Conservation (phyloP, 2,888 invertebrate genomes). For the Orthonevra nobilis region DNA sequence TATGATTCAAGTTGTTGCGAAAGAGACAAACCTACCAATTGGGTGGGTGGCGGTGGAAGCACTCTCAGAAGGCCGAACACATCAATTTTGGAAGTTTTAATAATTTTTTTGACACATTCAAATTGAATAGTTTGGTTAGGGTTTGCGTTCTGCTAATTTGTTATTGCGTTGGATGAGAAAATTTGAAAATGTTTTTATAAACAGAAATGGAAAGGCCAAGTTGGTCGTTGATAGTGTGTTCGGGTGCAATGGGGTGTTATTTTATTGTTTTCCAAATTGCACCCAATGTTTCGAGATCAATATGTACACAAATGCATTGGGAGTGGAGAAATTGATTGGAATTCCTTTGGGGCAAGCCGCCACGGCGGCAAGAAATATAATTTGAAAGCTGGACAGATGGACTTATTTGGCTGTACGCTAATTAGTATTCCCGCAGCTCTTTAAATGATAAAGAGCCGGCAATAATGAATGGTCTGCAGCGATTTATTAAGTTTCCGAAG, state of each 20-base stretch:
- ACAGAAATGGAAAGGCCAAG: too few species aligned
- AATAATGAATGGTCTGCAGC: constrained; percentile 1
- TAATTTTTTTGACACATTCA: constrained; percentile 46
- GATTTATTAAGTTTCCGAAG: constrained; percentile 13
- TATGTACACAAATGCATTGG: too few species aligned
- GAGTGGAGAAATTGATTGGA: too few species aligned
- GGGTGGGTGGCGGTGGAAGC: constrained; percentile 69
- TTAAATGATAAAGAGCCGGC: constrained; percentile 27
- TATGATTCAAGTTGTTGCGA: constrained; percentile 77
- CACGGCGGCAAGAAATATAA: constrained; percentile 1
- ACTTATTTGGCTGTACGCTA: constrained; percentile 53
- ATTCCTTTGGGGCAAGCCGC: not conserved
- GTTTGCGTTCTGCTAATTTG: too few species aligned
- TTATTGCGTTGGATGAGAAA: constrained; percentile 10
- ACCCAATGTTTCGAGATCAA: constrained; percentile 7
- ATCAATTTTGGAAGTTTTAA: constrained; percentile 69
- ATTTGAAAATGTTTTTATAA: constrained; percentile 15
- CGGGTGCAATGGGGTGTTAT: constrained; percentile 10
- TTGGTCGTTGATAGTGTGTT: too few species aligned
- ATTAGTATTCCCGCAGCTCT: constrained; percentile 51
- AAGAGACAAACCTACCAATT: constrained; percentile 65
- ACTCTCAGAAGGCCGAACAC: constrained; percentile 43
- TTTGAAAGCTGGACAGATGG: constrained; percentile 34
- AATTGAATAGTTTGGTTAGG: constrained; percentile 57
- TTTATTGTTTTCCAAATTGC: constrained; percentile 19